Evolutionary conservation across 1,140 invertebrate genomes (phyloP).

Genomic region (Vanessa atalanta): DNA sequence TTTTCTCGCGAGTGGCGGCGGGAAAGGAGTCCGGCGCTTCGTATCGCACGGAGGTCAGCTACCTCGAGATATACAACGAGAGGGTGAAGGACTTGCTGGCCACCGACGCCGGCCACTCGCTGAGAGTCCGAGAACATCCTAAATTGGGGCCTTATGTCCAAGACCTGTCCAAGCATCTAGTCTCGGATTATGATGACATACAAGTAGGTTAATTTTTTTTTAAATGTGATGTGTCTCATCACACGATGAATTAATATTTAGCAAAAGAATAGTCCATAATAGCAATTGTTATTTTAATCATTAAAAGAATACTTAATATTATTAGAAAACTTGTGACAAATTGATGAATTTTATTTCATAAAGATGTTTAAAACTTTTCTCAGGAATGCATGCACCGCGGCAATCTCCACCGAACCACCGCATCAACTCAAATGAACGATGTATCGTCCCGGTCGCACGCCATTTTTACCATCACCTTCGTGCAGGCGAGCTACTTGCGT

Average conservation of each 20-base stretch:
- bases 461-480: constrained; percentile 96
- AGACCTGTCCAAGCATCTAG: constrained; percentile 92
- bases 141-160: constrained; percentile 96
- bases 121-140: constrained; percentile 95
- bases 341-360: no score
- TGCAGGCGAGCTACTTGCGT: constrained; percentile 88
- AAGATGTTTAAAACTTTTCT: constrained; percentile 1
- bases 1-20: constrained; percentile 88
- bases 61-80: constrained; percentile 96
- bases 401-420: constrained; percentile 89
- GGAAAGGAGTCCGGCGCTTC: constrained; percentile 91
- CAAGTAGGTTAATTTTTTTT: constrained; percentile 79
- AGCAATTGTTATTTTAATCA: no score
- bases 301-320: no score
- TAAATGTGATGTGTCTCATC: neutral
- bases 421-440: constrained; percentile 93
- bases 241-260: neutral
- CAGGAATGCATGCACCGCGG: constrained; percentile 89
- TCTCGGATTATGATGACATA: constrained; percentile 92
- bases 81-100: constrained; percentile 92
- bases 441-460: constrained; percentile 96
- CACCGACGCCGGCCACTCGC: constrained; percentile 84
- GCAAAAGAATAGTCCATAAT: no score
- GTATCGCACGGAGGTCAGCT: constrained; percentile 91
- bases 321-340: no score